Evolutionary conservation across 1,140 invertebrate genomes (phyloP), one percentile per base, ranked within the genome.

Genomic region (Neodiprion virginianus): DNA sequence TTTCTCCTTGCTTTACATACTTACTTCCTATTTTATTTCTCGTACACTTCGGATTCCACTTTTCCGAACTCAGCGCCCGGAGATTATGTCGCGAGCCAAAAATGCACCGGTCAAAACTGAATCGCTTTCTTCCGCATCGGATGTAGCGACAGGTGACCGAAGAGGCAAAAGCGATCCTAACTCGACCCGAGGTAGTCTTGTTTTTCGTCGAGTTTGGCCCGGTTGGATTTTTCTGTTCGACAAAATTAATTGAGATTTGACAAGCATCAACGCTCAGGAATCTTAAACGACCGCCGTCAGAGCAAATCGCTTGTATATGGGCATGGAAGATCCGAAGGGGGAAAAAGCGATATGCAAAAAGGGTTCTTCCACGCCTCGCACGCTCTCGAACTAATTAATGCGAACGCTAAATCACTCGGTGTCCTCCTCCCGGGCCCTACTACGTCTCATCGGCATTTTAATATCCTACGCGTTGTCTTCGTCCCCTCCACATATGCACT

Each of bases 301-400:
- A 61, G 53, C 11, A 61, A n/a, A 61, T 61, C 53, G 53, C 53
- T 61, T 61, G n/a, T 61, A 61, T 40, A 40, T 40, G 28, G 28
- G 28, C 28, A 40, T 40, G 28, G 28, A 40, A 40, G 28, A 40
- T 40, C 28, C 53, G 11, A 61, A 8, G 53, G 53, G 53, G 28
- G 5, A 61, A 17, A 61, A 61, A 61, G 11, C 53, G 53, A 61
- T 61, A 61, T 61, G 53, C 53, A 61, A 61, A 61, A 61, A 61
- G 53, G 7, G 53, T 61, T 61, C n/a, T 61, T 61, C 53, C 53
- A 61, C 53, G 53, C 53, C 53, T 61, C 53, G 53, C 11, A 61
- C 53, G 53, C 53, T 84, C 83, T 81, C 82, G 77, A 82, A 78
- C 81, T 84, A 84, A 84, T 84, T 84, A 84, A 84, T 78, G 76